Evolutionary conservation across 2,888 invertebrate species (phyloP).

Genomic region (Agonopterix arenella): DNA sequence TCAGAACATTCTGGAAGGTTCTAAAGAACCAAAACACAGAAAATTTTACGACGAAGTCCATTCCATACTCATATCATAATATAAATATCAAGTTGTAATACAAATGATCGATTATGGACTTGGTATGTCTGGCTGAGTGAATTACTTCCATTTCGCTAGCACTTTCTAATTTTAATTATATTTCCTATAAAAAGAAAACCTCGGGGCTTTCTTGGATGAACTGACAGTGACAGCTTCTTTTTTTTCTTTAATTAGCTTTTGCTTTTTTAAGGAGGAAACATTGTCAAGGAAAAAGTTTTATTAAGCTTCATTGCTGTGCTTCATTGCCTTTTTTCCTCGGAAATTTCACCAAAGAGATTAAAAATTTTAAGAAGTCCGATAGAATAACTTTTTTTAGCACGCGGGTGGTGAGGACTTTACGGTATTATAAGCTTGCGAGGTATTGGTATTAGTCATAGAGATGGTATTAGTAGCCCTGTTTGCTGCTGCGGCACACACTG

Average conservation of each 20-base stretch:
- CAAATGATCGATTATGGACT: conserved; percentile 46
- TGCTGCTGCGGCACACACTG: no score
- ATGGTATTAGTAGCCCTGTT: no score
- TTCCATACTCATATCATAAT: conserved; percentile 19
- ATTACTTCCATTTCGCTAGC: conserved; percentile 46
- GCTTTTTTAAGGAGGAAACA: conserved; percentile 8
- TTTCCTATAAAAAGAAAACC: conserved; percentile 15
- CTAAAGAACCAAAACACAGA: no score
- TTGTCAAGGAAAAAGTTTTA: conserved; percentile 4
- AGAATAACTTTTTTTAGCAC: not conserved
- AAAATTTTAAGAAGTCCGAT: not conserved
- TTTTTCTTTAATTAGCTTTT: conserved; percentile 28
- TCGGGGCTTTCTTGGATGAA: conserved; percentile 13
- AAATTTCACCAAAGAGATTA: conserved; percentile 1
- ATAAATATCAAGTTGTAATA: conserved; percentile 49
- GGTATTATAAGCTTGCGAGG: no score
- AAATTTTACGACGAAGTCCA: no score
- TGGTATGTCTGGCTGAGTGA: conserved; percentile 41
- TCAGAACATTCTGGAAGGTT: no score
- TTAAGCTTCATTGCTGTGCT: conserved; percentile 2
- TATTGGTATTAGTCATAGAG: no score
- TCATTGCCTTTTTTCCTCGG: conserved; percentile 1
- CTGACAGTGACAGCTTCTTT: conserved; percentile 35
- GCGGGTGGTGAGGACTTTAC: no score
- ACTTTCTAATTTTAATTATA: conserved; percentile 23